Evolutionary conservation across 2,113 vertebrate species (phyloP).

Genomic region (Pungitius pungitius): DNA sequence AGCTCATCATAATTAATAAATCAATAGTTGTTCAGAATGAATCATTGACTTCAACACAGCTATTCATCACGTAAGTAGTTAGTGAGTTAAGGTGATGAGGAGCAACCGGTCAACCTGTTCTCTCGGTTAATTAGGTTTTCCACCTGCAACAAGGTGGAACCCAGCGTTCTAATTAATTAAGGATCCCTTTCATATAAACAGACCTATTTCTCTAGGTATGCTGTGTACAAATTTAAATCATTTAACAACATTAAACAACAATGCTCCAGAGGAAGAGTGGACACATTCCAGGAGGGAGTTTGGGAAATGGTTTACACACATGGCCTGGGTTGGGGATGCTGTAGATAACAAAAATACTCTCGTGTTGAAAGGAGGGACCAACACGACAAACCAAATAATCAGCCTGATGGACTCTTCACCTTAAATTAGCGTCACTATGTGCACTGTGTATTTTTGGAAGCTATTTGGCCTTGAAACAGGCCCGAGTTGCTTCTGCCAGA

Average conservation of each 20-base stretch:
- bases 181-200: not conserved
- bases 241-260: not conserved
- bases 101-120: slow-evolving; percentile 4
- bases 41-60: slow-evolving; percentile 14
- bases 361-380: not conserved
- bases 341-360: not conserved
- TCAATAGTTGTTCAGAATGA: slow-evolving; percentile 28
- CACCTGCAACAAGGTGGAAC: not conserved
- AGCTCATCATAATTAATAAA: slow-evolving; percentile 31
- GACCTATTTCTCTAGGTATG: not conserved
- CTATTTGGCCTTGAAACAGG: not conserved
- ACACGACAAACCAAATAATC: not conserved
- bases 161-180: not conserved
- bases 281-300: not conserved
- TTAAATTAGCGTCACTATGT: not conserved
- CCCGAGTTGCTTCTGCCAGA: not conserved
- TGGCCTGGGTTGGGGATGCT: not conserved
- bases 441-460: not conserved
- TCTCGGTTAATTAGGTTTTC: slow-evolving; percentile 14
- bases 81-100: slow-evolving; percentile 14
- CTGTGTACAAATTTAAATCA: not conserved
- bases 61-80: slow-evolving; percentile 32
- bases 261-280: not conserved
- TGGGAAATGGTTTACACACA: not conserved
- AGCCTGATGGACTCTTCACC: not conserved